Conservation (phyloP, 1,140 invertebrate species). For the Brachionus sp. region DNA sequence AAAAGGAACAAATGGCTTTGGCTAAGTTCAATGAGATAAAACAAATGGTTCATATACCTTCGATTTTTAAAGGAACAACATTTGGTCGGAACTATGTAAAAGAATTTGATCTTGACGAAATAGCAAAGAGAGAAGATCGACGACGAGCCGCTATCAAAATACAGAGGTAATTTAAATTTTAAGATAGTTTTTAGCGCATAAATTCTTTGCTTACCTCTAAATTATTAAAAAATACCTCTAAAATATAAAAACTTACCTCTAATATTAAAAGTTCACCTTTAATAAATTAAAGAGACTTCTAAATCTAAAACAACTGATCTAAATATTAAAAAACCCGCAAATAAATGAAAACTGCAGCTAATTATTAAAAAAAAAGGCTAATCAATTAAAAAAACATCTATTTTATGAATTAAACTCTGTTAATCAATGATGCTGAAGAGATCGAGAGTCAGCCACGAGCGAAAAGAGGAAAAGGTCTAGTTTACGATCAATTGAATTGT, state of each 20-base stretch:
- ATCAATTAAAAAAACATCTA: no score
- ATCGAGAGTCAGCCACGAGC: background rate
- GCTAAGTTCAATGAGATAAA: background rate
- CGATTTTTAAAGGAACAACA: conserved; percentile 12
- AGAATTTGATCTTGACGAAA: conserved; percentile 29
- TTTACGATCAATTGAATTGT: background rate
- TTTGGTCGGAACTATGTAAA: conserved; percentile 37
- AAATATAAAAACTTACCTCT: no score
- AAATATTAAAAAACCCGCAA: no score
- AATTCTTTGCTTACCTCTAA: no score
- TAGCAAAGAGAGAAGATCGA: background rate
- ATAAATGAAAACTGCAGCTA: no score
- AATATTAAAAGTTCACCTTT: no score
- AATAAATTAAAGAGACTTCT: no score
- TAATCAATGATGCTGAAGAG: conserved; percentile 47
- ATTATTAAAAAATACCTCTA: no score
- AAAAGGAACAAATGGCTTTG: background rate
- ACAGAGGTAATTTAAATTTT: conserved; percentile 8
- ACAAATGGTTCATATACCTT: conserved; percentile 32
- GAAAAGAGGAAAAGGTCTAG: background rate
- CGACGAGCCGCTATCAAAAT: conserved; percentile 30
- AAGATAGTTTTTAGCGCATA: no score
- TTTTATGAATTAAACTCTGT: no score
- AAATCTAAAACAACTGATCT: no score
- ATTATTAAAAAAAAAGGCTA: no score